These are phyloP conservation scores for Oncorhynchus clarkii DNA, from an alignment of 2,113 vertebrate species.

Conservation along the genomic window DNA sequence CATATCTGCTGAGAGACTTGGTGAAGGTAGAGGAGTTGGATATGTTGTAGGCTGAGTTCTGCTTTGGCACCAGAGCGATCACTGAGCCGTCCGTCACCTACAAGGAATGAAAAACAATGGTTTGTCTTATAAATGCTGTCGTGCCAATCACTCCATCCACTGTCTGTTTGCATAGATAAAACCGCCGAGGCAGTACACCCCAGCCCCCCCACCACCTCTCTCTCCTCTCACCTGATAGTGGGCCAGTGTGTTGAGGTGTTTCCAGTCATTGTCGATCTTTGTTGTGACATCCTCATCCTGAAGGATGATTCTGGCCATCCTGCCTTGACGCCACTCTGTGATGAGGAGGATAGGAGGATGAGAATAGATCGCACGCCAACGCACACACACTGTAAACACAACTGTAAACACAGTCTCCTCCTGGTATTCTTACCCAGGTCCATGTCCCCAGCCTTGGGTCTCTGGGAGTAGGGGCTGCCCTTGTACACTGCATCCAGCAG, in stretches of 20 bases:
- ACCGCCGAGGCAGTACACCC: too few relatives aligned
- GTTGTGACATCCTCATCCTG: constrained; percentile 97
- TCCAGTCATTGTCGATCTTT: constrained; percentile 99
- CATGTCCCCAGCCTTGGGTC: constrained; percentile 95
- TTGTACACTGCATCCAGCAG: constrained; percentile 94
- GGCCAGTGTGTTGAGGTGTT: constrained; percentile 90
- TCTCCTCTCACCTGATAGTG: constrained; percentile 87
- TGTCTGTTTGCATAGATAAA: background rate
- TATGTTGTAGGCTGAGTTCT: constrained; percentile 97
- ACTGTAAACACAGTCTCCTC: too few relatives aligned
- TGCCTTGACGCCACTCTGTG: constrained; percentile 94
- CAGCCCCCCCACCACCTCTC: background rate
- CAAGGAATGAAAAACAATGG: constrained; percentile 1
- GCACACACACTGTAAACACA: too few relatives aligned
- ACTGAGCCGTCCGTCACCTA: constrained; percentile 94
- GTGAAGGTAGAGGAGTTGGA: constrained; percentile 98
- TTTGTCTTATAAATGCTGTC: background rate
- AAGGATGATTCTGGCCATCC: constrained; percentile 93
- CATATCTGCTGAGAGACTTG: constrained; percentile 96
- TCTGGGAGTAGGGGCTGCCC: constrained; percentile 93
- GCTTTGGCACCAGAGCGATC: constrained; percentile 93
- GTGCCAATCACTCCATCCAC: background rate
- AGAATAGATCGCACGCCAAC: background rate
- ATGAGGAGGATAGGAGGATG: background rate
- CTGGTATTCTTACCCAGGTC: constrained; percentile 83